Evolutionary conservation across 2,113 vertebrate genomes (phyloP), one percentile per base, ranked within the genome.

Genomic region (Otus sunia): DNA sequence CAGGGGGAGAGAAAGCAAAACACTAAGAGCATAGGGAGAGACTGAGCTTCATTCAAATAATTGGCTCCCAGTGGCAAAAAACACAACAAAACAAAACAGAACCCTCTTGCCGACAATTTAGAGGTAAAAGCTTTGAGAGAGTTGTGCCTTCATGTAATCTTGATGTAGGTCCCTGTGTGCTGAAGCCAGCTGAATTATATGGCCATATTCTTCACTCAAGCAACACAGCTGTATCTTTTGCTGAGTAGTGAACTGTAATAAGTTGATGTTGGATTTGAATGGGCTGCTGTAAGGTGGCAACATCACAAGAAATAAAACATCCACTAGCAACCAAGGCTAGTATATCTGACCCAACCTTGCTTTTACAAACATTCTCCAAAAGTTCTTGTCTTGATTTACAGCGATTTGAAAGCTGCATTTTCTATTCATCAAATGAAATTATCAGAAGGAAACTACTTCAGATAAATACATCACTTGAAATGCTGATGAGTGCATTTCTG

Each of bases 381-480:
- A 85, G 75, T 93, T 76, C 79, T 89, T 75, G 60, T 60, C 83
- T 89, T 62, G 29, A 90, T 90, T 87, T 77, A 27, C 62, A 92
- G 73, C 0, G 0, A 79, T 91, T 92, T 79, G 84, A 95, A 94
- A 96, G 71, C 47, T 79, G 49, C 21, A 12, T 76, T 97, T 94
- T 96, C 88, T 89, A 79, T 94, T 96, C 94, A 94, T 94, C 71
- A 95, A 91, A 96, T 68, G 79, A 96, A 97, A 96, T 96, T 92
- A 95, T 89, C 93, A 96, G 86, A 90, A 96, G 90, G 86, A 94
- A 94, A 75, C 72, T 95, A 69, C 86, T 95, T 87, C 93, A 96
- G 83, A 95, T 91, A 95, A 97, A 94, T n/a, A 49, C 86, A 91
- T 86, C 92, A 73, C 89, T 97, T 94, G 92, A 97, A 94, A 97